Conservation (phyloP, 2,113 vertebrate species). For the Pseudorectes ferrugineus region DNA sequence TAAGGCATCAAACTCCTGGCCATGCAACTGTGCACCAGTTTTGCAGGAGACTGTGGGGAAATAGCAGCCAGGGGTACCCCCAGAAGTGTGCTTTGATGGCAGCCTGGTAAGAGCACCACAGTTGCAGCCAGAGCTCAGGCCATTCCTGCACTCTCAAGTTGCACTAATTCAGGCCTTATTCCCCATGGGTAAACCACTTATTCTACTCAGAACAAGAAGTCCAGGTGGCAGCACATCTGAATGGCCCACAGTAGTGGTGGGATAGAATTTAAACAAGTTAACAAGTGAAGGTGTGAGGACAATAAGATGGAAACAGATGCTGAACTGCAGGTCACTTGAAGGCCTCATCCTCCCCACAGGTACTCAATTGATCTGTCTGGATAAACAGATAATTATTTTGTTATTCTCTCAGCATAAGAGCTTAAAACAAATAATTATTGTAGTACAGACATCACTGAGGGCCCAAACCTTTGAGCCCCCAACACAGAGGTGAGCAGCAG, state of each 20-base stretch:
- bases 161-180: not conserved
- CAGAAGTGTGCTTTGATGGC: rapidly evolving
- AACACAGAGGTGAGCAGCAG: not conserved
- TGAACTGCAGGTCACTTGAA: not conserved
- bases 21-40: not conserved
- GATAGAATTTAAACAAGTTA: not conserved
- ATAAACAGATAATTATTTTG: not conserved
- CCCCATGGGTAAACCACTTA: not conserved
- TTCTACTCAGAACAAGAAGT: not conserved
- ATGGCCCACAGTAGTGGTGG: not conserved
- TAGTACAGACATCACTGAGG: not conserved
- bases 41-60: not conserved
- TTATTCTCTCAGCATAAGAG: not conserved
- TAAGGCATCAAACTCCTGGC: not conserved
- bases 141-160: not conserved
- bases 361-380: not conserved
- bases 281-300: not conserved
- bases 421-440: not conserved
- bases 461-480: not conserved
- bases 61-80: not conserved
- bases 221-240: not conserved
- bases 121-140: not conserved
- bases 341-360: not conserved
- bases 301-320: not conserved
- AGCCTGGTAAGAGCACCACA: not conserved